Percentiles rank a stretch among this genome's conserved stretches.
Conservation (phyloP, 2,113 vertebrate species). For the Platanista minor region DNA sequence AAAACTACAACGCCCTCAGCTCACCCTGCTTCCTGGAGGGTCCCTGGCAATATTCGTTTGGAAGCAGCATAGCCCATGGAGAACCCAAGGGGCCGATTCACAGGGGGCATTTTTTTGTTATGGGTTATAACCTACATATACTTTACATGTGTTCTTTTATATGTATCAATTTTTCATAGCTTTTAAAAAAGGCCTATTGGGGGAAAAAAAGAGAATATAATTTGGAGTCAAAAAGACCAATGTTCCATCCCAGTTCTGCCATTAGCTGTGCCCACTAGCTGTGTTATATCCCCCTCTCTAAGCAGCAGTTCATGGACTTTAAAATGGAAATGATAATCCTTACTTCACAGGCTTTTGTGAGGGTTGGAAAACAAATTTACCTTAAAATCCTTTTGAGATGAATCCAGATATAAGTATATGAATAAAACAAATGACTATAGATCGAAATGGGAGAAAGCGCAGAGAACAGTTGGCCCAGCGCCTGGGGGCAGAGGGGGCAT, state of each 20-base stretch:
- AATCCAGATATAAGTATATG: background rate
- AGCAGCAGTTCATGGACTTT: background rate
- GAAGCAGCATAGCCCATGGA: background rate
- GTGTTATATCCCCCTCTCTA: background rate
- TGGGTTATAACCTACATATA: background rate
- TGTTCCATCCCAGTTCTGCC: background rate
- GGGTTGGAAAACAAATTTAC: conserved; percentile 37
- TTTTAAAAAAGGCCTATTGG: background rate
- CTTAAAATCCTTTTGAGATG: background rate
- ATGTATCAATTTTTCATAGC: background rate
- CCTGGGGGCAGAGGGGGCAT: rapidly evolving
- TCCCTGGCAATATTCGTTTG: background rate
- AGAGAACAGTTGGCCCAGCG: background rate
- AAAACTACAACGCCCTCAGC: background rate
- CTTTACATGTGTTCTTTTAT: background rate
- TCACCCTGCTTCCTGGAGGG: background rate
- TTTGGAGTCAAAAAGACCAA: background rate
- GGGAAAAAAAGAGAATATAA: background rate
- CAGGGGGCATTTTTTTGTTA: background rate
- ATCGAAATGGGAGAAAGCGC: background rate
- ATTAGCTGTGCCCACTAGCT: background rate
- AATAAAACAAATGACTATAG: background rate
- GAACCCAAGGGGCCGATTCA: background rate
- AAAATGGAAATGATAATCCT: background rate
- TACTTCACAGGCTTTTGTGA: background rate